Conservation (phyloP, 2,113 vertebrate genomes). For the Seriola quinqueradiata region DNA sequence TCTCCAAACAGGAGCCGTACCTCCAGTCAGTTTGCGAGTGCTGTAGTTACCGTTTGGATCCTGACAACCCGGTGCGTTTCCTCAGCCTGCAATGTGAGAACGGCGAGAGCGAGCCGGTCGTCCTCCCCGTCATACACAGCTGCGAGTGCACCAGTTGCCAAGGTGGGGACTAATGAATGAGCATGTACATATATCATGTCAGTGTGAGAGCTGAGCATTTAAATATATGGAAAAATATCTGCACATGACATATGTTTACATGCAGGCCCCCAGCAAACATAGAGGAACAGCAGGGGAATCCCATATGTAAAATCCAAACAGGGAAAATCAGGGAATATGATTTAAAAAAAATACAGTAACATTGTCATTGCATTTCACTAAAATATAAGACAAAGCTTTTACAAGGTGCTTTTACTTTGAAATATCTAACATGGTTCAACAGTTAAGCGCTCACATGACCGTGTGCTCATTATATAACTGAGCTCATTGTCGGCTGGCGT, state of each 20-base stretch:
- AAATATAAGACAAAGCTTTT: too few relatives aligned
- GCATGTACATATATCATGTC: slow-evolving; percentile 13
- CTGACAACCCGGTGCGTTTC: slow-evolving; percentile 86
- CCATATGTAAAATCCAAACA: background rate
- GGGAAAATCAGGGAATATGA: background rate
- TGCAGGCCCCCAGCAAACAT: background rate
- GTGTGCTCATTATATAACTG: background rate
- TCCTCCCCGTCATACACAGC: slow-evolving; percentile 90
- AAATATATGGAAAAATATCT: slow-evolving; percentile 28
- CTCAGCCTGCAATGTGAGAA: slow-evolving; percentile 86
- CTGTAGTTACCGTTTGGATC: slow-evolving; percentile 92
- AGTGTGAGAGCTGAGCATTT: background rate
- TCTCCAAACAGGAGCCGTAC: slow-evolving; percentile 88
- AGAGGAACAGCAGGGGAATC: too few relatives aligned
- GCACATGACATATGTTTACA: background rate
- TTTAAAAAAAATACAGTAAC: too few relatives aligned
- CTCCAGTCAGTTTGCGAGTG: slow-evolving; percentile 89
- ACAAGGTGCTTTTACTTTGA: background rate
- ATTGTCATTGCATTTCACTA: too few relatives aligned
- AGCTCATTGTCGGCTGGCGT: background rate
- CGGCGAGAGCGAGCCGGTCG: slow-evolving; percentile 85
- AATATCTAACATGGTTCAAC: background rate
- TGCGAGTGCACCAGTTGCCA: slow-evolving; percentile 92
- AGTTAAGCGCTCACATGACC: background rate
- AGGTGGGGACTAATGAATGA: slow-evolving; percentile 77